Conservation (phyloP, 1,140 invertebrate species). For the Pseudomyrmex gracilis region DNA sequence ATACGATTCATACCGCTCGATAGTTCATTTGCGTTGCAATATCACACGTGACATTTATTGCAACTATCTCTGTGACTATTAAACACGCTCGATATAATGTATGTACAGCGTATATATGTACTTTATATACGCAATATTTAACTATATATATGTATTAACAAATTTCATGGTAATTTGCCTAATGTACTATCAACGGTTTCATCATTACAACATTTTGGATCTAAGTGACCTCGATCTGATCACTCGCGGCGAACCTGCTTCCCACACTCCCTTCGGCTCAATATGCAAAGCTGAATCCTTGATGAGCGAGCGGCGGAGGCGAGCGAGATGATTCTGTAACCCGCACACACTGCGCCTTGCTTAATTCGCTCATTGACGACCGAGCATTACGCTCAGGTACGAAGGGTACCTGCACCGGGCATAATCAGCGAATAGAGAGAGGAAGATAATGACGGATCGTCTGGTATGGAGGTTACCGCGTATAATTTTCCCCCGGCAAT, state of each 20-base stretch:
- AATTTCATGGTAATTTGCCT: slow-evolving; percentile 23
- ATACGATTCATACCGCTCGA: slow-evolving; percentile 9
- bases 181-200: slow-evolving; percentile 42
- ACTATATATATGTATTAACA: slow-evolving; percentile 19
- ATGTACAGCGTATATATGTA: background rate
- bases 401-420: slow-evolving; percentile 22
- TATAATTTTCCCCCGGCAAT: slow-evolving; percentile 66
- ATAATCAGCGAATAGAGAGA: slow-evolving; percentile 55
- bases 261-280: slow-evolving; percentile 5
- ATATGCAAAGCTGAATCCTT: slow-evolving; percentile 45
- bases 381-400: slow-evolving; percentile 51
- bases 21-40: background rate
- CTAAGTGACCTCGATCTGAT: background rate
- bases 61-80: slow-evolving; percentile 26
- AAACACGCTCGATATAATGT: background rate
- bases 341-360: slow-evolving; percentile 10
- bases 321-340: slow-evolving; percentile 43
- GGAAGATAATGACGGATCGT: slow-evolving; percentile 71
- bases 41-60: slow-evolving; percentile 20
- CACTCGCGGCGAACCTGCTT: slow-evolving; percentile 22
- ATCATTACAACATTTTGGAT: slow-evolving; percentile 32
- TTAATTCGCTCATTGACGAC: slow-evolving; percentile 68
- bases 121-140: background rate
- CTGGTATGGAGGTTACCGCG: slow-evolving; percentile 44
- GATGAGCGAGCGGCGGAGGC: background rate